These are phyloP conservation scores for Drosophila repleta DNA, from an alignment of 1,140 invertebrate species.

Conservation along the genomic window DNA sequence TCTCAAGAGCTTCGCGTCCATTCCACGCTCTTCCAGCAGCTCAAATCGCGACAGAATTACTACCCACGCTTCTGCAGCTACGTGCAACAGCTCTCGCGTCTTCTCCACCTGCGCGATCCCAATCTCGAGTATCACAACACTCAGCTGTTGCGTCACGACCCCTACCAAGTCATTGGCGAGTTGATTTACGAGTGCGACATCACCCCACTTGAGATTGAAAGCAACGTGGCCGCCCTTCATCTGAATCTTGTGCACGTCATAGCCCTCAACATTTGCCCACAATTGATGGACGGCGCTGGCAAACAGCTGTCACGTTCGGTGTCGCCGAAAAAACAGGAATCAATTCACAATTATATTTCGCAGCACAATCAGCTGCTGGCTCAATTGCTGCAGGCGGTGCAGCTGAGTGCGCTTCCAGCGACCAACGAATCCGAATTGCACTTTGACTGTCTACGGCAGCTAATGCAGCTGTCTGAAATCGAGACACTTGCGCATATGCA, in stretches of 20 bases:
- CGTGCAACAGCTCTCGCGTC: conserved; percentile 80
- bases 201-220: conserved; percentile 85
- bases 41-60: conserved; percentile 77
- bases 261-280: conserved; percentile 85
- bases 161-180: conserved; percentile 85
- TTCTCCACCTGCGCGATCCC: conserved; percentile 83
- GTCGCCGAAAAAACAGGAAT: conserved; percentile 51
- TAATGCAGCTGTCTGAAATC: conserved; percentile 78
- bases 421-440: conserved; percentile 52
- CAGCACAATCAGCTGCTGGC: conserved; percentile 86
- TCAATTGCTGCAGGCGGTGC: conserved; percentile 85
- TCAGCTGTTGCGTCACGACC: conserved; percentile 82
- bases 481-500: conserved; percentile 84
- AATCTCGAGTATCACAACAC: conserved; percentile 82
- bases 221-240: conserved; percentile 85
- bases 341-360: conserved; percentile 85
- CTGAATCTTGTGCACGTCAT: conserved; percentile 87
- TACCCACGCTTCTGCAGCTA: conserved; percentile 83
- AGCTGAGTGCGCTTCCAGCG: conserved; percentile 57
- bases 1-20: conserved; percentile 49
- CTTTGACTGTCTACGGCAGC: conserved; percentile 78
- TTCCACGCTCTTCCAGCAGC: conserved; percentile 57
- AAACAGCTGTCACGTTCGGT: conserved; percentile 21
- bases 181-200: conserved; percentile 86
- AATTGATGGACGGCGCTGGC: conserved; percentile 65